Evolutionary conservation across 2,797 vertebrate genomes (phyloP).

Genomic region (Takifugu rubripes): DNA sequence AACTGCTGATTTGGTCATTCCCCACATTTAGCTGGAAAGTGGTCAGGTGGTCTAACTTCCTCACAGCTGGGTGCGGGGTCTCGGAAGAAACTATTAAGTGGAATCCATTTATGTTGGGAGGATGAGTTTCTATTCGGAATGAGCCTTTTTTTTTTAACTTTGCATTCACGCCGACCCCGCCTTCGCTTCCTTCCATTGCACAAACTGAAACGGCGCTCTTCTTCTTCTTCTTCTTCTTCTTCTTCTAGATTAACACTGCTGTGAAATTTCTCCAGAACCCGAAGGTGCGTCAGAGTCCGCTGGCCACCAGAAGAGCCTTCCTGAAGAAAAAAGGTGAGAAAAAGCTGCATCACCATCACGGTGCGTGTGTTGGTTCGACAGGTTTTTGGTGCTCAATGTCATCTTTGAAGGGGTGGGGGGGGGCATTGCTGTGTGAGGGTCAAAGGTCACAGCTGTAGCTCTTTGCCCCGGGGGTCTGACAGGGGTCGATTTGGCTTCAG

Average conservation of each 20-base stretch:
- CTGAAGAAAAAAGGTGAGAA: slow-evolving; percentile 95
- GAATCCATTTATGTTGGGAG: slow-evolving; percentile 55
- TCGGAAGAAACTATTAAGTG: slow-evolving; percentile 65
- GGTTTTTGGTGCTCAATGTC: slow-evolving; percentile 25
- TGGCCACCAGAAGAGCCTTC: slow-evolving; percentile 88
- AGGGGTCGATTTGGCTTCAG: slow-evolving; percentile 71
- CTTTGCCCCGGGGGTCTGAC: slow-evolving; percentile 60
- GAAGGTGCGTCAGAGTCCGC: slow-evolving; percentile 90
- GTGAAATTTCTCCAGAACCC: slow-evolving; percentile 96
- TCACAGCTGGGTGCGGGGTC: slow-evolving; percentile 59
- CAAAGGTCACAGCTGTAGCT: slow-evolving; percentile 66
- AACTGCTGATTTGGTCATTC: slow-evolving; percentile 85
- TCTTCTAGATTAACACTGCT: slow-evolving; percentile 87
- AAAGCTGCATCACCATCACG: slow-evolving; percentile 8
- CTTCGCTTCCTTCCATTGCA: slow-evolving; percentile 38
- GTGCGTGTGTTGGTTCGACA: slow-evolving; percentile 26
- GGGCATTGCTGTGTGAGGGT: slow-evolving; percentile 47
- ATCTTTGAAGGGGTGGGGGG: slow-evolving; percentile 5
- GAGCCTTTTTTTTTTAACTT: slow-evolving; percentile 37
- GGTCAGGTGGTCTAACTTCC: slow-evolving; percentile 77
- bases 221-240: slow-evolving; percentile 41
- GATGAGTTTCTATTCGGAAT: slow-evolving; percentile 43
- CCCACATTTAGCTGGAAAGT: slow-evolving; percentile 81
- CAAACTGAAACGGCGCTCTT: slow-evolving; percentile 49
- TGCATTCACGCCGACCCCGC: slow-evolving; percentile 38